These are phyloP conservation scores for Apaloderma vittatum DNA, from an alignment of 2,113 vertebrate genomes.

Conservation along the genomic window DNA sequence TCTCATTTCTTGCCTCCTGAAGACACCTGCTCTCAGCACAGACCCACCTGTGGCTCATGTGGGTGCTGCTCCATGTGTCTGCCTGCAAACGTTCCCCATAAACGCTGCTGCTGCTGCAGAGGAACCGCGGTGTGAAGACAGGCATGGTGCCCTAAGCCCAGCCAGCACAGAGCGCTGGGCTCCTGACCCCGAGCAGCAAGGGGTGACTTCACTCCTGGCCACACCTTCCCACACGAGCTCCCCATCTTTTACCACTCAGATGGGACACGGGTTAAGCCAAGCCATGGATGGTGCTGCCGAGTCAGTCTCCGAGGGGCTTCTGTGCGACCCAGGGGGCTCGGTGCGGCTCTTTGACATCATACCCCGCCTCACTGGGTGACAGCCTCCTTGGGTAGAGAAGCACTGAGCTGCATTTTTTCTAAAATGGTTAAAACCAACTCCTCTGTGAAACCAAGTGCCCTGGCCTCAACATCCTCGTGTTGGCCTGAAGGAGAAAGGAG, in stretches of 20 bases:
- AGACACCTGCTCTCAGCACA: background rate
- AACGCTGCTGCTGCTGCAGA: background rate
- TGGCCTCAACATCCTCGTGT: rapidly evolving
- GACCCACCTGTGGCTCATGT: background rate
- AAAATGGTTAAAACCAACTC: background rate
- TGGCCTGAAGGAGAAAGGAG: background rate
- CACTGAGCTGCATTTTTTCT: background rate
- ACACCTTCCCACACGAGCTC: rapidly evolving
- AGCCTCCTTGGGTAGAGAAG: background rate
- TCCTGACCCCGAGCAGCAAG: background rate
- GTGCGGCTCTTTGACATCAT: background rate
- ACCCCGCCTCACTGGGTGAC: background rate
- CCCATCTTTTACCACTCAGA: rapidly evolving
- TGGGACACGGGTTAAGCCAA: rapidly evolving
- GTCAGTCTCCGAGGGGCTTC: background rate
- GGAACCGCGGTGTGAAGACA: background rate
- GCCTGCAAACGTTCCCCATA: background rate
- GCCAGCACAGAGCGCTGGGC: background rate
- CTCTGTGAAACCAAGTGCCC: rapidly evolving
- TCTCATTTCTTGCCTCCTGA: background rate
- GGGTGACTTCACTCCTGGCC: background rate
- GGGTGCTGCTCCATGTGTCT: background rate
- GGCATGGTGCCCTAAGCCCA: background rate
- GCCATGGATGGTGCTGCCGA: rapidly evolving
- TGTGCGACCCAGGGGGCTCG: rapidly evolving